Evolutionary conservation across 2,113 vertebrate genomes (phyloP), one percentile per base, ranked within the genome.

Genomic region (Pseudorectes ferrugineus): DNA sequence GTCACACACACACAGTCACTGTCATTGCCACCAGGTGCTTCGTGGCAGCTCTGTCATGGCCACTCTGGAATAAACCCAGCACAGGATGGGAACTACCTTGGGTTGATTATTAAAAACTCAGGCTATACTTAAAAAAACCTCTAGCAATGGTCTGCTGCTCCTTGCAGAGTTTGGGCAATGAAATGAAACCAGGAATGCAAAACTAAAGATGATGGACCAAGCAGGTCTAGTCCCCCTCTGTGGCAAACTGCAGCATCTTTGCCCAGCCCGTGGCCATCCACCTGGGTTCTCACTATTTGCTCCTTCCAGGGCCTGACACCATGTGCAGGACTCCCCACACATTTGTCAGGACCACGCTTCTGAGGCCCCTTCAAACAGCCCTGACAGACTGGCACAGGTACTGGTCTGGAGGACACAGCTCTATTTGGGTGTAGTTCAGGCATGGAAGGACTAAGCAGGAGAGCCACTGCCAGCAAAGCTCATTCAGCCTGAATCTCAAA

Each of bases 21-120:
- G 49, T 29, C 19, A 7, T 25, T 68, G 49, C 31, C 28, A 52
- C 42, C 3, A 1, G 35, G 15, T 1, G 2, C 33, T 23, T 1
- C 0, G 22, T 13, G 4, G 63, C 31, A 86, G 42, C 2, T 7
- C 31, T 3, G 0, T 14, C 11, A 5, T 21, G 5, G 51, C 23
- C 3, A 5, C 36, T 57, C 72, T 19, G 13, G 35, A 73, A 52
- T 49, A 84, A 95, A 86, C 12, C 19, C 3, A 1, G 29, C 8
- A 2, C 36, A 75, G 48, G n/a, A 57, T 46, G 76, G 40, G 18
- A 89, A 24, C 0, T 3, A 45, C 43, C 48, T 75, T 4, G 6
- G 8, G 33, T 29, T 72, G 52, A 43, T 63, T 82, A 85, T 85
- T 75, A 88, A 85, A 92, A 81, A 14, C 18, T 59, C 66, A 23